phyloP scores from a whole-genome alignment of 1,140 invertebrate genomes.

The Gonatopus flavifemur region DNA sequence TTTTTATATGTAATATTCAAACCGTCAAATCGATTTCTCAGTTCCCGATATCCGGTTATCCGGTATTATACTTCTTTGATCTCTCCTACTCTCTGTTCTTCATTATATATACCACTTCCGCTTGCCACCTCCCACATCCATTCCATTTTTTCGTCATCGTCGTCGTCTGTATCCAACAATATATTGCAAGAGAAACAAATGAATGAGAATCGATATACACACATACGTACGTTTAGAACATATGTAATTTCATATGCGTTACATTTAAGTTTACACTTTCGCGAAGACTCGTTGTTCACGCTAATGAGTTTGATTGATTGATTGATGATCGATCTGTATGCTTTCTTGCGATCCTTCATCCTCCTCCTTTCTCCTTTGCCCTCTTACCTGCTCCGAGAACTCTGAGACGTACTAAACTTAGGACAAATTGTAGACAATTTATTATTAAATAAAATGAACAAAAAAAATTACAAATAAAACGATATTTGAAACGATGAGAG shows the following conservation, averaged over 20 bases:
- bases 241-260: not conserved
- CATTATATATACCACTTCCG: not conserved
- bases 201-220: no score
- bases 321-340: constrained; percentile 23
- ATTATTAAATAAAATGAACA: constrained; percentile 58
- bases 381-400: constrained; percentile 47
- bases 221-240: not conserved
- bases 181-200: no score
- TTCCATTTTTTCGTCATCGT: constrained; percentile 14
- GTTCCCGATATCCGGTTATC: no score
- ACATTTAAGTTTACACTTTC: constrained; percentile 7
- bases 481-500: constrained; percentile 50
- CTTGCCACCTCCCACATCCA: constrained; percentile 3
- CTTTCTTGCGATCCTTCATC: constrained; percentile 45
- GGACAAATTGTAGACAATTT: constrained; percentile 59
- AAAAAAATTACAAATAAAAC: no score
- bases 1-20: no score
- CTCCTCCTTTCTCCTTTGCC: no score
- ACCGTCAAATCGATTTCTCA: no score
- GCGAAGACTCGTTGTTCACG: constrained; percentile 25
- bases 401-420: constrained; percentile 56
- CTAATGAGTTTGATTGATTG: constrained; percentile 28
- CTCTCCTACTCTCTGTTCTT: constrained; percentile 6
- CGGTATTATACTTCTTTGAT: no score
- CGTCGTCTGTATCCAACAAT: no score